Conservation (phyloP, 30 jellyfish, hydroid and myxozoan species). For the Hydra vulgaris region DNA sequence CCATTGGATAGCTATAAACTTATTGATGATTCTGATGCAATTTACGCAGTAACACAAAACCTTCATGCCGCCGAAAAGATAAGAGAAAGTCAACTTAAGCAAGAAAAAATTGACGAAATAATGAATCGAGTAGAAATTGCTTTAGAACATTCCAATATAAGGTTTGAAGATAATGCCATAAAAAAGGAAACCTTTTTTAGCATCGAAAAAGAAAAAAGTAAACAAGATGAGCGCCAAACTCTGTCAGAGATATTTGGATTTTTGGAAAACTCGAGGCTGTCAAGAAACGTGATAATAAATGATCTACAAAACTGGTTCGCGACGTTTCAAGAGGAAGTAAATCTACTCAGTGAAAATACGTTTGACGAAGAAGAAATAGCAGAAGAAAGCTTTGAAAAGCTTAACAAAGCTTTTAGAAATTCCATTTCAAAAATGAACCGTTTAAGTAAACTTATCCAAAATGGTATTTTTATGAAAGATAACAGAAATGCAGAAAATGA, state of each 20-base stretch:
- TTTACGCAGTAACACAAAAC: background rate
- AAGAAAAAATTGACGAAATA: background rate
- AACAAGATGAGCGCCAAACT: slow-evolving; percentile 1
- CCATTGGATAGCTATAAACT: background rate
- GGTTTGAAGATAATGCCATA: background rate
- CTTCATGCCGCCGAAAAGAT: background rate
- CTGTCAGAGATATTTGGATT: background rate
- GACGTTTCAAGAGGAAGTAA: background rate
- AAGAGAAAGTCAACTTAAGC: background rate
- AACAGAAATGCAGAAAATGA: background rate
- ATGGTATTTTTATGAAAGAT: background rate
- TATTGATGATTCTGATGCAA: background rate
- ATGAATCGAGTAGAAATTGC: slow-evolving; percentile 12
- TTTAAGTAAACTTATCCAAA: background rate
- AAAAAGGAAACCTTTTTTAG: background rate
- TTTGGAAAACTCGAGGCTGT: background rate
- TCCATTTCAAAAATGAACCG: background rate
- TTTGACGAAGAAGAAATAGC: background rate
- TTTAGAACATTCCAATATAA: background rate
- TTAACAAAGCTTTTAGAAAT: slow-evolving; percentile 4
- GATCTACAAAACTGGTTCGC: background rate
- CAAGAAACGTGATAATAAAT: background rate
- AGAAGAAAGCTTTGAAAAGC: slow-evolving; percentile 5
- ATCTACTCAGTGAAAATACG: background rate
- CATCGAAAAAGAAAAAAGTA: background rate